Percentiles rank a stretch among this genome's conserved stretches.
Conservation (phyloP, 1,140 invertebrate species). For the Propsilocerus akamusi region DNA sequence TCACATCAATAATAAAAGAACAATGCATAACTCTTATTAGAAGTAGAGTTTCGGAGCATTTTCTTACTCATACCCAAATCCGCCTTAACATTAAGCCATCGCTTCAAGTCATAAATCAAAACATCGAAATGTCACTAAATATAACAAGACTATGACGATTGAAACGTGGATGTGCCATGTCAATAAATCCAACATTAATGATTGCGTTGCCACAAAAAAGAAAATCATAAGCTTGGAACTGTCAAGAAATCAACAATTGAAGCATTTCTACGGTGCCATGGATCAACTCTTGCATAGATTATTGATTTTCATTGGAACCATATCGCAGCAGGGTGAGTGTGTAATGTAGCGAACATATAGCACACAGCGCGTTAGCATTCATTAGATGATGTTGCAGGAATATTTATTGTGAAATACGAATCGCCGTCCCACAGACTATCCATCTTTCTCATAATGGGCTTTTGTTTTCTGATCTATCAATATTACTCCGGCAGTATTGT, state of each 20-base stretch:
- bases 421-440: constrained; percentile 35
- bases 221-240: constrained; percentile 10
- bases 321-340: constrained; percentile 31
- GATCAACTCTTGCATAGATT: constrained; percentile 10
- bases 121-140: neutral
- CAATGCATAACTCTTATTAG: no score
- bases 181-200: neutral
- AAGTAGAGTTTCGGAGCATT: no score
- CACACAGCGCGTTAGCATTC: no score
- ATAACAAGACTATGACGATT: neutral
- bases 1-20: neutral
- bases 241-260: neutral
- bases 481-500: constrained; percentile 58
- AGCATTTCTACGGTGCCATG: constrained; percentile 3
- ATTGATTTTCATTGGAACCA: constrained; percentile 24
- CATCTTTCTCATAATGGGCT: constrained; percentile 38
- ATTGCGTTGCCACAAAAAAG: neutral
- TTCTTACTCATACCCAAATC: no score
- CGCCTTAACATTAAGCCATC: neutral
- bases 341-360: no score
- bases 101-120: neutral
- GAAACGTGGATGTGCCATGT: neutral
- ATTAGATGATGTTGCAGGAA: neutral
- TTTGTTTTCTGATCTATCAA: constrained; percentile 41
- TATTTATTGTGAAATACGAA: constrained; percentile 20